Evolutionary conservation across 1,140 invertebrate species (phyloP).

Genomic region (Pomacea maculata): DNA sequence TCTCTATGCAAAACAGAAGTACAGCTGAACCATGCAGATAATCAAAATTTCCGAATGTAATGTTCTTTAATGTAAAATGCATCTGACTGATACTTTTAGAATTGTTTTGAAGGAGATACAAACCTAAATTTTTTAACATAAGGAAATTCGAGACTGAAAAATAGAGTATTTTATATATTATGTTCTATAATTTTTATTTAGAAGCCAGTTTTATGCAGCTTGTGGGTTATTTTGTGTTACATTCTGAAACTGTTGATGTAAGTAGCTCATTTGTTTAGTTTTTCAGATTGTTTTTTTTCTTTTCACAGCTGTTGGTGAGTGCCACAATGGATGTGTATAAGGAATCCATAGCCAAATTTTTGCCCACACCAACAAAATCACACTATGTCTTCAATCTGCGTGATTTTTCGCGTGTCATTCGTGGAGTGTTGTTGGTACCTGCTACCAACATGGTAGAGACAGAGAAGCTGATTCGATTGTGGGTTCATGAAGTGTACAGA

Average conservation of each 20-base stretch:
- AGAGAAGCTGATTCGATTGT: conserved; percentile 64
- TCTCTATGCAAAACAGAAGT: no score
- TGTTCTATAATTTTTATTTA: no score
- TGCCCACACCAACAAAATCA: conserved; percentile 65
- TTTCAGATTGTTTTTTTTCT: background rate
- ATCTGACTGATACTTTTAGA: background rate
- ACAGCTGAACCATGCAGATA: no score
- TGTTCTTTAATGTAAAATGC: background rate
- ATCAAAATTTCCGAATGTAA: background rate
- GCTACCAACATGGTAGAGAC: conserved; percentile 56
- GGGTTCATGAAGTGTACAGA: conserved; percentile 67
- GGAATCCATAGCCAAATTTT: conserved; percentile 61
- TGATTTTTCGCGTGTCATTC: conserved; percentile 68
- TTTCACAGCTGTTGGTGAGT: conserved; percentile 59
- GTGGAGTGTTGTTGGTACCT: conserved; percentile 64
- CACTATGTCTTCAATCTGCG: conserved; percentile 68
- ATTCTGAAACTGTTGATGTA: no score
- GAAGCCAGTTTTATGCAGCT: no score
- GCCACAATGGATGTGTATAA: conserved; percentile 66
- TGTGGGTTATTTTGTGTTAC: no score
- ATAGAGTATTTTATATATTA: no score
- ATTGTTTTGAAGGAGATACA: background rate
- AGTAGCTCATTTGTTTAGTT: no score
- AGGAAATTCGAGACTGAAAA: no score
- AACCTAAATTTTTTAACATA: no score